Evolutionary conservation across 2,113 vertebrate genomes (phyloP), one percentile per base, ranked within the genome.

Genomic region (Athene noctua): DNA sequence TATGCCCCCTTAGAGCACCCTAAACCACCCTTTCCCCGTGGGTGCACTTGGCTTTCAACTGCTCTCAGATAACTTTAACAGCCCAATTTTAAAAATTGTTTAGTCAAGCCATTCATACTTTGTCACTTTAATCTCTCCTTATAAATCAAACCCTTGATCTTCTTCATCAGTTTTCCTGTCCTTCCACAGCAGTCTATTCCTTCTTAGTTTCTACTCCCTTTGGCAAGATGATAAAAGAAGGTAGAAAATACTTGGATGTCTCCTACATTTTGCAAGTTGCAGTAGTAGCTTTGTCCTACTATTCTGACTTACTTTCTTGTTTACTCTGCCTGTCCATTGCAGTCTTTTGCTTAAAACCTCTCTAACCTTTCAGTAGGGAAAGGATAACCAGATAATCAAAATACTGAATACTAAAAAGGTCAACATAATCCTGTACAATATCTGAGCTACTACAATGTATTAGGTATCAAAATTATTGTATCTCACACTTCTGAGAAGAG

Each of bases 391-490:
- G 86, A 73, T 86, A 96, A 94, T 87, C 74, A 91, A 92, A 95
- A 94, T 42, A 79, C 79, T 36, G 71, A 94, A 88, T 95, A 61
- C 47, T 93, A 79, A 95, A 95, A 96, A 96, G 93, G 95, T 96
- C 94, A 95, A 11, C 54, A 7, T 23, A 32, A 55, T 38, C 30
- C 42, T 17, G 55, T 62, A 15, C 66, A 80, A 42, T n/a, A 78
- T 58, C 70, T 19, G 74, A 91, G 57, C 79, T 61, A 5, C 71
- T 73, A 83, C 70, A 16, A 36, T 30, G 30, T 46, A 9, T 71
- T 68, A 65, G 30, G 36, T 25, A 90, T 74, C 77, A 58, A 91
- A 91, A 89, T 81, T 25, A 74, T 44, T 73, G 15, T 83, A 38
- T 55, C 52, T 59, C 34, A 46, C 36, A 34, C 73, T 77, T 55